Conservation (phyloP, 2,113 vertebrate species). For the Thunnus thynnus region DNA sequence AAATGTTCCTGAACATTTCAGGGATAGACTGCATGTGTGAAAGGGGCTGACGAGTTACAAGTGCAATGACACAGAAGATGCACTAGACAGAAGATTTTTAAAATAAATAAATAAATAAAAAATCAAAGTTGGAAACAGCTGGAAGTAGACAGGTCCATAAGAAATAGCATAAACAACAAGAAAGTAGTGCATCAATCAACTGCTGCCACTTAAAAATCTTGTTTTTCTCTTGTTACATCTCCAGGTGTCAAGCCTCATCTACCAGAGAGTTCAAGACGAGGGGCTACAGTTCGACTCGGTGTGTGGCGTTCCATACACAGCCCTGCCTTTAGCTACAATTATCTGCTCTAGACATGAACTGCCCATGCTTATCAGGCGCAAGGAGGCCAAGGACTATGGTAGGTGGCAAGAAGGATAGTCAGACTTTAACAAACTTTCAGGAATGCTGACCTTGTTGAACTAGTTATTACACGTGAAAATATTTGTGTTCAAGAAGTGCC, state of each 20-base stretch:
- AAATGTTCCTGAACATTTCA: too few species aligned
- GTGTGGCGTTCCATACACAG: constrained; percentile 96
- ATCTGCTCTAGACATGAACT: constrained; percentile 87
- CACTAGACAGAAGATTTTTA: too few species aligned
- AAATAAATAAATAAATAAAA: too few species aligned
- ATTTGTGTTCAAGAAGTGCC: too few species aligned
- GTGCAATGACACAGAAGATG: too few species aligned
- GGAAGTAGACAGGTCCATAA: too few species aligned
- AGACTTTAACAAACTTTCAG: neutral
- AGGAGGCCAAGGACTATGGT: constrained; percentile 94
- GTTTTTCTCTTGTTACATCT: neutral
- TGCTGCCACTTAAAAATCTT: neutral
- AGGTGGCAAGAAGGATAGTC: neutral
- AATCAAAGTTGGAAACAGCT: too few species aligned
- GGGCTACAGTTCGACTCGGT: constrained; percentile 83
- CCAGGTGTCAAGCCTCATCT: constrained; percentile 90
- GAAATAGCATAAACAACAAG: too few species aligned
- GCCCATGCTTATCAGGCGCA: constrained; percentile 95
- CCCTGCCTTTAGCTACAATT: constrained; percentile 91
- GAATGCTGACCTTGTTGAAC: neutral
- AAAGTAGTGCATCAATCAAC: too few species aligned
- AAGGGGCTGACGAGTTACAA: too few species aligned
- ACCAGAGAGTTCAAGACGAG: constrained; percentile 80
- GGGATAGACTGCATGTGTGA: too few species aligned
- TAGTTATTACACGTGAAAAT: too few species aligned